Conservation (phyloP, 2,113 vertebrate species). For the Tursiops truncatus region DNA sequence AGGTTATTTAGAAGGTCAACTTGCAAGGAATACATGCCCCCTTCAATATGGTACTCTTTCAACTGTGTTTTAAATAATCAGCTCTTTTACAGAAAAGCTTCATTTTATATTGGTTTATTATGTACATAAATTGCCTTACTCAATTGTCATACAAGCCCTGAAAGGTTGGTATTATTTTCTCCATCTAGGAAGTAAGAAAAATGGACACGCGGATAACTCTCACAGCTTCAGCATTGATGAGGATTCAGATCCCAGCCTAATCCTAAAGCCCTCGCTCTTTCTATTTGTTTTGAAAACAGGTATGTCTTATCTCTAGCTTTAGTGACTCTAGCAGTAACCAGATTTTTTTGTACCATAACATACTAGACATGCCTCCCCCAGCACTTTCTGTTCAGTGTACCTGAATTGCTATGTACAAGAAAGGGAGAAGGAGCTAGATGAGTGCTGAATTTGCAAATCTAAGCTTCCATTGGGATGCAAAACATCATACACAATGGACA, state of each 20-base stretch:
- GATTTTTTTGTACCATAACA: neutral
- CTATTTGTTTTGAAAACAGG: neutral
- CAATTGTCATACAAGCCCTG: neutral
- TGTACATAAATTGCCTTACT: neutral
- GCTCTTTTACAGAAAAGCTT: neutral
- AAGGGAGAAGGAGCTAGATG: accelerated
- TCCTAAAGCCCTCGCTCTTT: neutral
- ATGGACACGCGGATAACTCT: neutral
- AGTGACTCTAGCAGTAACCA: neutral
- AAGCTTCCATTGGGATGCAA: no score
- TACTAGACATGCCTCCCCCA: accelerated
- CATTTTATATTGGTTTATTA: neutral
- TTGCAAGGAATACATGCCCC: neutral
- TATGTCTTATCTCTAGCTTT: neutral
- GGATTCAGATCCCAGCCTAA: no score
- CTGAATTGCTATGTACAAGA: no score
- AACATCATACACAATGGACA: accelerated
- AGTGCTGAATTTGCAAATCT: neutral
- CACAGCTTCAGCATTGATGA: accelerated
- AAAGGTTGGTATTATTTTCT: neutral
- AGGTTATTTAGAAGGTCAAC: neutral
- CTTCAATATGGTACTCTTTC: neutral
- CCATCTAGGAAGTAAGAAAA: neutral
- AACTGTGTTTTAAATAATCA: neutral
- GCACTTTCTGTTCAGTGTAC: accelerated